Base-by-base conservation (phyloP, 2,797 vertebrate species). In the Silurus lanzhouensis region DNA sequence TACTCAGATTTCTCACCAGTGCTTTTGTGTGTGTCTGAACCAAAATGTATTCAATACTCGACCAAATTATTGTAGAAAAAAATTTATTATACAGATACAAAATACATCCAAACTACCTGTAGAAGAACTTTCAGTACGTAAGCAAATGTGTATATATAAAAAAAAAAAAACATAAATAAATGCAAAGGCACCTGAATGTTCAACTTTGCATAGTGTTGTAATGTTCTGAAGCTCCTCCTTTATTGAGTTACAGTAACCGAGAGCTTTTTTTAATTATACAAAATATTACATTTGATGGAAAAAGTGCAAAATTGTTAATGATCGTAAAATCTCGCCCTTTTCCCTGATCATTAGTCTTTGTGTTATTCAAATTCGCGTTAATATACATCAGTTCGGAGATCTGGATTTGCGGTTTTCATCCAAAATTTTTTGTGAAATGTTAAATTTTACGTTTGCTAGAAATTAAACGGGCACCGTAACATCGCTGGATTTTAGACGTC, bases 391-490 rank as follows among this genome's bases (percentile, higher is more conserved):
- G 17, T 58, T 3, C 9, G 9, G 8, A 31, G n/a, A 15, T 78
- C 64, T 78, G 17, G 22, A 57, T 79, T 70, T 79, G 52, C 3
- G 15, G 61, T 17, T 38, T 68, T 68, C 6, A 14, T 67, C 3
- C 9, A 9, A 48, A 55, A 74, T 22, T 5, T 68, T 70, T 84
- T 90, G 88, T 86, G 66, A 87, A 90, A 83, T 89, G 87, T 92
- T 87, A 89, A 92, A 89, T 82, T 85, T 90, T 38, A 38, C 94
- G 93, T 93, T 90, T 92, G 88, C 93, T 92, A 92, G 90, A 95
- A 95, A 95, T 7, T 91, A 92, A 93, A 94, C 90, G 92, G 92
- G 86, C 91, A 90, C 92, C 92, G 84, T 93, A 93, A 91, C 89
- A 91, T 93, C 93, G 91, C 93, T 94, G 92, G 91, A 91, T 86